Percentiles rank a stretch among this genome's conserved stretches.
phyloP scores from a whole-genome alignment of 2,888 invertebrate species.

The Seira ritae region DNA sequence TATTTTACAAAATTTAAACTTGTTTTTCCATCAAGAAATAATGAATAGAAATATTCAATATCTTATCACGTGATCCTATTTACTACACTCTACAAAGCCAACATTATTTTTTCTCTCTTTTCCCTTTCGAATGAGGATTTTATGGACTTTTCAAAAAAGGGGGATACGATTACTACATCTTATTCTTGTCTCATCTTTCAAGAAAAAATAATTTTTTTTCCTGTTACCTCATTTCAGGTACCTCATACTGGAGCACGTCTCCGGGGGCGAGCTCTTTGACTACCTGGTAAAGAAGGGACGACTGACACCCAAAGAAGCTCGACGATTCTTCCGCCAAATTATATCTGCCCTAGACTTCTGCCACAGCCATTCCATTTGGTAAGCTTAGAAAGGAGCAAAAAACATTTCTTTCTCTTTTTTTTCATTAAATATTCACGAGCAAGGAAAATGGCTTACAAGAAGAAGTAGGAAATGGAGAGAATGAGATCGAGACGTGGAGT shows the following conservation, averaged over 20 bases:
- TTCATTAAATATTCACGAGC: not conserved
- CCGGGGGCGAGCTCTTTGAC: constrained; percentile 98
- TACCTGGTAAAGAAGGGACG: constrained; percentile 99
- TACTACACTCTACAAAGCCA: no score
- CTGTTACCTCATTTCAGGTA: constrained; percentile 81
- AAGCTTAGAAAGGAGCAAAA: constrained; percentile 75
- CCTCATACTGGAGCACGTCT: constrained; percentile 98
- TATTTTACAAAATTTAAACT: no score
- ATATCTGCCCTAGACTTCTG: constrained; percentile 99
- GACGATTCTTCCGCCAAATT: constrained; percentile 98
- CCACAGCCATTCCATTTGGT: constrained; percentile 99
- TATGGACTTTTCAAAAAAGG: no score
- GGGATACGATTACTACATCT: no score
- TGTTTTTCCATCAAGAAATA: no score
- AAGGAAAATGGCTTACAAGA: not conserved
- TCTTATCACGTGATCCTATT: no score
- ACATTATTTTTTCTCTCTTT: no score
- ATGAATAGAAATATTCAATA: no score
- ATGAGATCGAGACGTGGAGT: not conserved
- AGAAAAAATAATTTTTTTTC: constrained; percentile 19
- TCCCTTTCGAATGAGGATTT: no score
- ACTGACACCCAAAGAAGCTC: constrained; percentile 96
- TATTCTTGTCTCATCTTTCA: constrained; percentile 7
- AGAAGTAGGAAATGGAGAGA: not conserved
- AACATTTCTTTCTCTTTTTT: not conserved